Evolutionary conservation across 2,797 vertebrate species (phyloP), one percentile per base, ranked within the genome.

Genomic region (Pantherophis alleghaniensis): DNA sequence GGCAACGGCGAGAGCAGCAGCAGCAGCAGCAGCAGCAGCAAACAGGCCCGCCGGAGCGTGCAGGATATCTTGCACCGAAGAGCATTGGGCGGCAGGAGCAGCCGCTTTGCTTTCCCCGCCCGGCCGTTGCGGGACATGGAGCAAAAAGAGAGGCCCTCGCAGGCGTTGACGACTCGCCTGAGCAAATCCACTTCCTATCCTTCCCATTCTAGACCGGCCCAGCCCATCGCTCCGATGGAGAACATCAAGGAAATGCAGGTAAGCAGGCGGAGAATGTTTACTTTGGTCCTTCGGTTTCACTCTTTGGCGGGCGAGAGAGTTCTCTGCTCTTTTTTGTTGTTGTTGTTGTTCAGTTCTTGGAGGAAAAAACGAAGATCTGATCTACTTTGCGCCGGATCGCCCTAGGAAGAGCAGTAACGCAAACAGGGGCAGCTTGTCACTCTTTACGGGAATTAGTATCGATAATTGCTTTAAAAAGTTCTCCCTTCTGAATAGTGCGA

Each of bases 171-270:
- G 7, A 87, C 89, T 28, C 13, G 5, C 22, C 26, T 4, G 5
- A 6, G 2, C 7, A n/a, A 61, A 59, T 0, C 93, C 91, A 79
- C 37, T 92, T 95, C 94, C 94, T 59, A 95, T 92, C 95, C 53
- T 7, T 96, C 95, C 93, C 96, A 57, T 16, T 4, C 51, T 13
- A 96, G 97, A 91, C 91, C 97, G n/a, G 87, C 88, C 22, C 97
- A 94, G 88, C 87, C 94, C 0, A 74, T 74, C 16, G 96, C 93
- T 10, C 95, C 97, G 2, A 91, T 66, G 91, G 98, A 97, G 91
- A 95, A 96, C 92, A 94, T 96, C 91, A 96, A 92, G 93, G 98
- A 98, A 90, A 94, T 94, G 57, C 97, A 98, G 98, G 98, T 98
- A 97, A 88, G 97, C 6, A 42, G 37, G 59, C 13, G 47, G 7